phyloP scores from a whole-genome alignment of 1,140 invertebrate species.

The Popillia japonica region DNA sequence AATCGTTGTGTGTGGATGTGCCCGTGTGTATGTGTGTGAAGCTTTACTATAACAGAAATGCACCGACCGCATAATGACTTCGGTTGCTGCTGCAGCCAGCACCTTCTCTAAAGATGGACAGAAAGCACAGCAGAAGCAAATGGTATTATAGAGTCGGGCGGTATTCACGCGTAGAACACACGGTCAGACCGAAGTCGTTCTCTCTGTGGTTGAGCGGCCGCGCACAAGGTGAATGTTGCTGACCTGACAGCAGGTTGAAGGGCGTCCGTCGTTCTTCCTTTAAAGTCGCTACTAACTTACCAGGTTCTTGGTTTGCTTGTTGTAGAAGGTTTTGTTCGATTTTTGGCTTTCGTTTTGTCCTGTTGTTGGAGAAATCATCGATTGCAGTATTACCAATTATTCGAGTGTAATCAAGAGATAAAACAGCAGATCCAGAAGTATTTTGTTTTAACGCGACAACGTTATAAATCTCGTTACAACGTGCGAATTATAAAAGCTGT shows the following conservation, averaged over 20 bases:
- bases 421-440: too few relatives aligned
- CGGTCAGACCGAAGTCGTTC: not conserved
- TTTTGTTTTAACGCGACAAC: too few relatives aligned
- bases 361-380: too few relatives aligned
- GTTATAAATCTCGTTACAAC: too few relatives aligned
- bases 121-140: not conserved
- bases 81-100: not conserved
- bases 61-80: constrained; percentile 8
- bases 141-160: not conserved
- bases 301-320: not conserved
- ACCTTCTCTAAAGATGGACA: not conserved
- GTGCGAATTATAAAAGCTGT: not conserved
- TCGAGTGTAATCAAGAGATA: too few relatives aligned
- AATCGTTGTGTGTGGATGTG: too few relatives aligned
- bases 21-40: not conserved
- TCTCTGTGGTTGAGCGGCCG: constrained; percentile 52
- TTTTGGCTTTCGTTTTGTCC: too few relatives aligned
- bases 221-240: constrained; percentile 58
- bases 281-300: constrained; percentile 44
- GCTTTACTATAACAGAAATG: not conserved
- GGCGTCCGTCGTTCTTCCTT: constrained; percentile 47
- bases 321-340: too few relatives aligned
- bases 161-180: not conserved
- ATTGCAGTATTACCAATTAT: too few relatives aligned
- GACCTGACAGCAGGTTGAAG: constrained; percentile 59